Percentiles rank a stretch among this genome's conserved stretches.
Evolutionary conservation across 2,113 vertebrate genomes (phyloP).

Genomic region (Fregata magnificens): DNA sequence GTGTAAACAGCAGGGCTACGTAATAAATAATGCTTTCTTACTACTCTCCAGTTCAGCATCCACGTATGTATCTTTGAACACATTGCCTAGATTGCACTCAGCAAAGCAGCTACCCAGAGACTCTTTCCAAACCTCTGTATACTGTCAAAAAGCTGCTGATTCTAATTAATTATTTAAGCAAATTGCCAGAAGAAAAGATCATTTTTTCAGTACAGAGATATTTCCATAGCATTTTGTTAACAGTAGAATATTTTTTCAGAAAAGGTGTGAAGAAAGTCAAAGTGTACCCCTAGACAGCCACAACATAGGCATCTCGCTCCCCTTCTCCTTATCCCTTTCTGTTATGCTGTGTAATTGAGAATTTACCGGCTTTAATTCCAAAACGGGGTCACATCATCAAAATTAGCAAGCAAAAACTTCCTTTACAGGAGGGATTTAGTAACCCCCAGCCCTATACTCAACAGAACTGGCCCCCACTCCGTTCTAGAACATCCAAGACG

Average conservation of each 20-base stretch:
- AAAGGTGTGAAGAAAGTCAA: not conserved
- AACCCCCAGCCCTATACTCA: not conserved
- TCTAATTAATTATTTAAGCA: not conserved
- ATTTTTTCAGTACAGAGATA: not conserved
- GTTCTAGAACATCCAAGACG: not conserved
- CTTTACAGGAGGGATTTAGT: not conserved
- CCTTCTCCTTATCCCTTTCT: not conserved
- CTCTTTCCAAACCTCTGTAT: not conserved
- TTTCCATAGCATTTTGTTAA: not conserved
- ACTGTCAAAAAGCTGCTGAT: not conserved
- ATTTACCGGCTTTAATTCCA: not conserved
- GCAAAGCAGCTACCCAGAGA: not conserved
- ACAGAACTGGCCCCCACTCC: not conserved
- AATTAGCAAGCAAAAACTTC: not conserved
- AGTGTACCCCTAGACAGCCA: not conserved
- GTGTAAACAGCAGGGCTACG: not conserved
- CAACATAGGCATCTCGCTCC: not conserved
- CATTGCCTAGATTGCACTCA: not conserved
- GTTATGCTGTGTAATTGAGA: not conserved
- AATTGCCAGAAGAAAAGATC: not conserved
- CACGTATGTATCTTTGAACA: accelerated
- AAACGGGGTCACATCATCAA: not conserved
- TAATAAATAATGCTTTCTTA: not conserved
- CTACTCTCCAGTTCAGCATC: not conserved
- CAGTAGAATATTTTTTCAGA: not conserved